Evolutionary conservation across 2,113 vertebrate genomes (phyloP).

Genomic region (Archocentrus centrarchus): DNA sequence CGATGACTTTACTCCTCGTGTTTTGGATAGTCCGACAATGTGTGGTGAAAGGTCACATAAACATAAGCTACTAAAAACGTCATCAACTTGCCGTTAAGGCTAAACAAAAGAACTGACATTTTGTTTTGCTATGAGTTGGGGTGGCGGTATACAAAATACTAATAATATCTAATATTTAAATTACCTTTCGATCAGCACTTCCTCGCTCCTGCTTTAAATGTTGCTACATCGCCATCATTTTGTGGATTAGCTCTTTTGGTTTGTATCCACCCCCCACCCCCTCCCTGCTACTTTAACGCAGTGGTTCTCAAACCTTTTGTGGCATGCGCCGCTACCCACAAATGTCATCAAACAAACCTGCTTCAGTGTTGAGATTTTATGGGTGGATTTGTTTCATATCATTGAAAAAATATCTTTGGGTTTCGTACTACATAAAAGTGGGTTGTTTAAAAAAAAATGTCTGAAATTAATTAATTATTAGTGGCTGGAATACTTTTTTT

Average conservation of each 20-base stretch:
- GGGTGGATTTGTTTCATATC: too few species aligned
- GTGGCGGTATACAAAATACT: background rate
- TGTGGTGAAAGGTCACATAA: slow-evolving; percentile 9
- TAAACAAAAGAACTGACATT: background rate
- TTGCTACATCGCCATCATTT: background rate
- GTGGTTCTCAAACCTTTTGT: too few species aligned
- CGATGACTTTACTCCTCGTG: background rate
- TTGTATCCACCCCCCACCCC: background rate
- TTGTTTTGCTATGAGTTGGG: background rate
- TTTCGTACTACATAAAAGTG: background rate
- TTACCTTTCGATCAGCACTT: background rate
- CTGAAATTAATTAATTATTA: background rate
- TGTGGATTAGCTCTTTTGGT: background rate
- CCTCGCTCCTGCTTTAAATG: too few species aligned
- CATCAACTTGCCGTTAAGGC: background rate
- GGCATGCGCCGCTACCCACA: too few species aligned
- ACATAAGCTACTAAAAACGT: background rate
- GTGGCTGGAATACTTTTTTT: background rate
- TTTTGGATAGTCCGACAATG: background rate
- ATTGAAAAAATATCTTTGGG: background rate
- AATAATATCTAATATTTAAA: background rate
- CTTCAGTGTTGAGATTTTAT: too few species aligned
- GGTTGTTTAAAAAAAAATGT: too few species aligned
- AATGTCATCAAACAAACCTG: too few species aligned
- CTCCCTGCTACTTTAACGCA: too few species aligned